Conservation (phyloP, 2,888 invertebrate species). For the Acleris laterana region DNA sequence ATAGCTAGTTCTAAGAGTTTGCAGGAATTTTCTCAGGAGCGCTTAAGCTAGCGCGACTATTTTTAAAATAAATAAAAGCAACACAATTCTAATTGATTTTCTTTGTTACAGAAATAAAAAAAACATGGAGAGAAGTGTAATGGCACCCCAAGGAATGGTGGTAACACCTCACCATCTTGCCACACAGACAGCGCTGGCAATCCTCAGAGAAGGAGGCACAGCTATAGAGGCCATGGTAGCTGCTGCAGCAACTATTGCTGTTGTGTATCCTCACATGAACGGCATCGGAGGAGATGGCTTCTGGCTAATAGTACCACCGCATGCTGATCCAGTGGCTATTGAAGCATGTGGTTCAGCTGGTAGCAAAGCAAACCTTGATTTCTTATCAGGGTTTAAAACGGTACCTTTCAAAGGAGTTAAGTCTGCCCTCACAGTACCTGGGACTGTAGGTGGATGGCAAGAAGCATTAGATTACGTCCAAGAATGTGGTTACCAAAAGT, state of each 20-base stretch:
- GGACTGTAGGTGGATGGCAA: slow-evolving; percentile 74
- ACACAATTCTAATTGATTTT: not conserved
- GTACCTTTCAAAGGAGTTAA: slow-evolving; percentile 68
- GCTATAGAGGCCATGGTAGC: slow-evolving; percentile 75
- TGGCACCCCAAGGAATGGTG: slow-evolving; percentile 68
- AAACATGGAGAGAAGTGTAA: slow-evolving; percentile 56
- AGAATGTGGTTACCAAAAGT: slow-evolving; percentile 66
- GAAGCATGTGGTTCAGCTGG: slow-evolving; percentile 75
- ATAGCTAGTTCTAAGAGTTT: too few relatives aligned
- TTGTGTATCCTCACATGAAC: slow-evolving; percentile 77
- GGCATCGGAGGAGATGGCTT: slow-evolving; percentile 74
- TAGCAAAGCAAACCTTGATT: slow-evolving; percentile 62
- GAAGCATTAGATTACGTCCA: slow-evolving; percentile 70
- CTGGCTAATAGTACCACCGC: slow-evolving; percentile 74
- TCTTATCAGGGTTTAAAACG: slow-evolving; percentile 53
- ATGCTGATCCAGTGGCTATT: slow-evolving; percentile 67
- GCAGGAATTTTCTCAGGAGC: too few relatives aligned
- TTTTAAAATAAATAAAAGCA: too few relatives aligned
- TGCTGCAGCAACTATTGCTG: slow-evolving; percentile 73
- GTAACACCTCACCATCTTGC: slow-evolving; percentile 77
- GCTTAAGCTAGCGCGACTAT: too few relatives aligned
- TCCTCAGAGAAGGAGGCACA: slow-evolving; percentile 71
- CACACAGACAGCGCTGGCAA: slow-evolving; percentile 67
- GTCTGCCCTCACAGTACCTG: slow-evolving; percentile 70
- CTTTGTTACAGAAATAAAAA: slow-evolving; percentile 44